Percentiles rank a stretch among this genome's conserved stretches.
These are phyloP conservation scores for Pangasius djambal DNA, from an alignment of 2,797 vertebrate genomes.

Conservation along the genomic window DNA sequence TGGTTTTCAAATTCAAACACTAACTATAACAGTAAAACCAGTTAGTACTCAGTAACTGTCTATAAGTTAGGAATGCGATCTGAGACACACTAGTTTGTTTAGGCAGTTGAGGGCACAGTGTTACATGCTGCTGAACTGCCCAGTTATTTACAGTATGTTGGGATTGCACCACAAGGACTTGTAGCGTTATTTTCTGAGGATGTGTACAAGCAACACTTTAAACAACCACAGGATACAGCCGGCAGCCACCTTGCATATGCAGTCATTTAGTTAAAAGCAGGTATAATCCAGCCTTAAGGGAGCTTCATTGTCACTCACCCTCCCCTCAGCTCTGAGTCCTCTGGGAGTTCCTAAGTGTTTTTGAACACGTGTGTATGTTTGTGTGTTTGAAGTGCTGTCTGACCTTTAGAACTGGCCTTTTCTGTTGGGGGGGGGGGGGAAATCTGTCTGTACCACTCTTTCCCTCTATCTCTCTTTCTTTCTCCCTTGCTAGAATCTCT, in stretches of 20 bases:
- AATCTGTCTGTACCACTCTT: neutral
- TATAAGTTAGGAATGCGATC: neutral
- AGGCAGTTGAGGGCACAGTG: neutral
- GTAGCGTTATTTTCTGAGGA: neutral
- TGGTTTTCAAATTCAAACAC: neutral
- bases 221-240: neutral
- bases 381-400: neutral
- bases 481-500: neutral
- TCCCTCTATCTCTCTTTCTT: neutral
- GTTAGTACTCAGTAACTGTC: too few species aligned
- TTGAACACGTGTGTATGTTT: neutral
- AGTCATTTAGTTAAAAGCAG: neutral
- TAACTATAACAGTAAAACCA: neutral
- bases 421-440: too few species aligned
- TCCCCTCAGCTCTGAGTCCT: neutral
- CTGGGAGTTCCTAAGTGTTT: neutral
- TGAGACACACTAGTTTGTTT: neutral
- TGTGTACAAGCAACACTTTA: neutral
- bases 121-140: neutral
- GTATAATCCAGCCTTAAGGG: neutral
- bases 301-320: neutral
- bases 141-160: neutral
- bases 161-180: neutral
- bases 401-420: slow-evolving; percentile 23
- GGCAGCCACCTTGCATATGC: neutral